Conservation (phyloP, 1,140 invertebrate species). For the Fragariocoptes setiger region DNA sequence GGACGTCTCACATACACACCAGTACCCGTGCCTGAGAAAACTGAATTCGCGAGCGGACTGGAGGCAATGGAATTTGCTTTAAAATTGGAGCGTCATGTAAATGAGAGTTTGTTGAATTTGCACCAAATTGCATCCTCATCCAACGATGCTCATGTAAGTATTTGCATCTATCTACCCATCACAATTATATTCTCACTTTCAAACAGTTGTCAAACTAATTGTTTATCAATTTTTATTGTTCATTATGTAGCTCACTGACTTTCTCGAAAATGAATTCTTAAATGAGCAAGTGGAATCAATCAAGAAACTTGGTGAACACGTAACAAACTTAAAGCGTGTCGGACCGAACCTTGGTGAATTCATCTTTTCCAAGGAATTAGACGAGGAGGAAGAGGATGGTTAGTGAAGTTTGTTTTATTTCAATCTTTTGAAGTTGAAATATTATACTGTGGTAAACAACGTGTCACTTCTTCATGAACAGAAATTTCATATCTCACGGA, state of each 20-base stretch:
- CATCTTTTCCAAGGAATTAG: slow-evolving; percentile 27
- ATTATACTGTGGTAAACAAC: no score
- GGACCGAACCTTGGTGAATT: slow-evolving; percentile 28
- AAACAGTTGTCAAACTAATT: no score
- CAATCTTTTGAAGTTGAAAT: no score
- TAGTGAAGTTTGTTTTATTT: no score
- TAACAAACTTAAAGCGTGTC: slow-evolving; percentile 26
- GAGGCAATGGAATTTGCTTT: slow-evolving; percentile 26
- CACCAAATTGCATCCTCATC: slow-evolving; percentile 17
- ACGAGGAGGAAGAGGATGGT: no score
- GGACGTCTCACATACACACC: slow-evolving; percentile 13
- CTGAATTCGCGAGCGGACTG: slow-evolving; percentile 24
- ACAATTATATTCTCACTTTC: no score
- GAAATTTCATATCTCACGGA: no score
- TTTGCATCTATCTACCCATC: no score
- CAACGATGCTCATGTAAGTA: slow-evolving; percentile 19
- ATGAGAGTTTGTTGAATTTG: slow-evolving; percentile 22
- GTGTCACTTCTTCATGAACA: no score
- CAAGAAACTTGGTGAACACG: slow-evolving; percentile 23
- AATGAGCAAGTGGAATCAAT: slow-evolving; percentile 28
- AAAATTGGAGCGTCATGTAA: slow-evolving; percentile 27
- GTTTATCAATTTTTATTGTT: no score
- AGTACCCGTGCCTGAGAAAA: slow-evolving; percentile 20
- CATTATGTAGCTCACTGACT: no score
- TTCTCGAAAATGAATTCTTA: slow-evolving; percentile 24